phyloP scores from a whole-genome alignment of 2,797 vertebrate genomes.

The Thunnus albacares region DNA sequence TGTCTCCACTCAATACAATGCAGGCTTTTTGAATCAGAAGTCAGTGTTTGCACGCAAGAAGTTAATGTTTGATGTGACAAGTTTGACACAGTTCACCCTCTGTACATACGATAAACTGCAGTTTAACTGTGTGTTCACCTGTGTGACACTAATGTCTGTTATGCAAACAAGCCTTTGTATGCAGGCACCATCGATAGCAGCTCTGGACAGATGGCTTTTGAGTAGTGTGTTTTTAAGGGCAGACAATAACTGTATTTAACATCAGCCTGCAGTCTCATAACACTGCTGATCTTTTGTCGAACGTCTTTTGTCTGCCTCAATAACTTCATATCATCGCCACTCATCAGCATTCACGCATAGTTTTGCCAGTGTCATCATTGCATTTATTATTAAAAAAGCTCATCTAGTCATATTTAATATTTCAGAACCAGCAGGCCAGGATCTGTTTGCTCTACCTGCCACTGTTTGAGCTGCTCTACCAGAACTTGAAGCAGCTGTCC shows the following conservation, averaged over 20 bases:
- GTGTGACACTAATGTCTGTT: constrained; percentile 38
- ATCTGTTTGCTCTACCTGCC: constrained; percentile 96
- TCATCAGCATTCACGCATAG: neutral
- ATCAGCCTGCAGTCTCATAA: neutral
- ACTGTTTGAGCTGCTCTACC: constrained; percentile 92
- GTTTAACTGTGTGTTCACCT: neutral
- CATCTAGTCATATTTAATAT: neutral
- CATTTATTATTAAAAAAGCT: neutral
- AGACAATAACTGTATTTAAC: neutral
- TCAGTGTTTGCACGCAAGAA: neutral
- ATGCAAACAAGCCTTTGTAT: constrained; percentile 57
- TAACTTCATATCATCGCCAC: no score
- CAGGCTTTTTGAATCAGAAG: neutral
- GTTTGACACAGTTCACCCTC: neutral
- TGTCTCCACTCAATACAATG: neutral
- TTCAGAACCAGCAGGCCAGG: constrained; percentile 95
- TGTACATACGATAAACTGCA: neutral
- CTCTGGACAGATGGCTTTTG: neutral
- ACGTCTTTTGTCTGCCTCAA: neutral
- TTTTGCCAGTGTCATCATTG: neutral
- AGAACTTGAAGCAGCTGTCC: constrained; percentile 92
- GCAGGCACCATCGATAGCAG: neutral
- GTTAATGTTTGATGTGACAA: neutral
- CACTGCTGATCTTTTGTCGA: neutral
- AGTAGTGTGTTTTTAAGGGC: neutral